Evolutionary conservation across 2,797 vertebrate genomes (phyloP).

Genomic region (Crocodylus rhombifer): DNA sequence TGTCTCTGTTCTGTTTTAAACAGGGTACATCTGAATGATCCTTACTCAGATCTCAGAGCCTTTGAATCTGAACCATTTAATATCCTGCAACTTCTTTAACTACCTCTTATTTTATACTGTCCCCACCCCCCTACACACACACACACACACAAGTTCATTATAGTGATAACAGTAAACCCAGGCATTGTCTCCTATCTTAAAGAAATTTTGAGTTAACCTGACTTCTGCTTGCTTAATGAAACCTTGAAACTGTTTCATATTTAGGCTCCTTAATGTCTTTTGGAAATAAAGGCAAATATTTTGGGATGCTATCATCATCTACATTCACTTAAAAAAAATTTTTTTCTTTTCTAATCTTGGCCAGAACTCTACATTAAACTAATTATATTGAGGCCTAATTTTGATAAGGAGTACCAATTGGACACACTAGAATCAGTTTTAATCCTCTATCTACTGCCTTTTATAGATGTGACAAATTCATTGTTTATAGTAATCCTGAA

Average conservation of each 20-base stretch:
- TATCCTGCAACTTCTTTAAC: neutral
- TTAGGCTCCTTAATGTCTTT: neutral
- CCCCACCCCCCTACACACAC: no score
- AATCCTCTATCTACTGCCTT: no score
- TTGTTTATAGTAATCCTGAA: no score
- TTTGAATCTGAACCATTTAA: neutral
- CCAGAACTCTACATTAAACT: no score
- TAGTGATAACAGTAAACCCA: no score
- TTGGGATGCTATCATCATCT: neutral
- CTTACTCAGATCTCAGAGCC: fast-evolving
- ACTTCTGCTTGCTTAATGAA: neutral
- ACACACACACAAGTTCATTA: no score
- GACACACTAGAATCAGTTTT: no score
- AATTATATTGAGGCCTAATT: no score
- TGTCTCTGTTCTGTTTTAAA: neutral
- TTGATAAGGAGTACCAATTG: no score
- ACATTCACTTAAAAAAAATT: neutral
- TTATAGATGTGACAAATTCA: no score
- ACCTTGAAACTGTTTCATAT: neutral
- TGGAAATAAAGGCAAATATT: neutral
- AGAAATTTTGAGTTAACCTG: neutral
- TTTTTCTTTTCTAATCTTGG: no score
- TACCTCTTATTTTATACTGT: neutral
- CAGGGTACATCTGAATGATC: fast-evolving
- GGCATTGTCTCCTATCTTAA: neutral